phyloP scores from a whole-genome alignment of 1,140 invertebrate species.

The Scaptomyza graminum region DNA sequence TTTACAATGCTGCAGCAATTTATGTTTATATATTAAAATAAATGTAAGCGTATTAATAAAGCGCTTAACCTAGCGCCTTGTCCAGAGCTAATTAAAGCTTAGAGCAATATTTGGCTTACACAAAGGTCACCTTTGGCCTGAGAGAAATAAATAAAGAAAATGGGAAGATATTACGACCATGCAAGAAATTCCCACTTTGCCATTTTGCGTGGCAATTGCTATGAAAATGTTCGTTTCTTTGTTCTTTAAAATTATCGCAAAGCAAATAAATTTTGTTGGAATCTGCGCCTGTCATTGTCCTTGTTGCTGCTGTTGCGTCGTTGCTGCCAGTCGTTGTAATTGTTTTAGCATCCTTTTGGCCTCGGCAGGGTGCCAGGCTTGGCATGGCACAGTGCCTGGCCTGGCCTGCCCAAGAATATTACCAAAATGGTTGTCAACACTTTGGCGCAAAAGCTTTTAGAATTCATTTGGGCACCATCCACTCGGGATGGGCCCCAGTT shows the following conservation, averaged over 20 bases:
- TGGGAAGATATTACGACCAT: not conserved
- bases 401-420: slow-evolving; percentile 45
- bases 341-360: slow-evolving; percentile 54
- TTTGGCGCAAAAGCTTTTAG: slow-evolving; percentile 61
- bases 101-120: slow-evolving; percentile 28
- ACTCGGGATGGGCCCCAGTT: slow-evolving; percentile 27
- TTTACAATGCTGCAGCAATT: not conserved
- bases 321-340: slow-evolving; percentile 40
- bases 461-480: slow-evolving; percentile 45
- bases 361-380: slow-evolving; percentile 25
- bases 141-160: slow-evolving; percentile 8
- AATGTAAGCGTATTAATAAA: slow-evolving; percentile 24
- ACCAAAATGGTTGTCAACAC: slow-evolving; percentile 61
- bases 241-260: slow-evolving; percentile 58
- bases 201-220: slow-evolving; percentile 18
- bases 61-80: slow-evolving; percentile 16
- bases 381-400: not conserved
- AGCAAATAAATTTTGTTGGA: slow-evolving; percentile 56
- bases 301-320: slow-evolving; percentile 30
- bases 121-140: slow-evolving; percentile 10
- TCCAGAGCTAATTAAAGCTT: slow-evolving; percentile 40
- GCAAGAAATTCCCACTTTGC: not conserved
- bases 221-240: slow-evolving; percentile 45
- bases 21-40: not conserved
- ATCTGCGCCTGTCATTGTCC: slow-evolving; percentile 57